Percentiles rank a stretch among this genome's conserved stretches.
These are phyloP conservation scores for Sesia apiformis DNA, from an alignment of 2,888 invertebrate genomes.

Conservation along the genomic window DNA sequence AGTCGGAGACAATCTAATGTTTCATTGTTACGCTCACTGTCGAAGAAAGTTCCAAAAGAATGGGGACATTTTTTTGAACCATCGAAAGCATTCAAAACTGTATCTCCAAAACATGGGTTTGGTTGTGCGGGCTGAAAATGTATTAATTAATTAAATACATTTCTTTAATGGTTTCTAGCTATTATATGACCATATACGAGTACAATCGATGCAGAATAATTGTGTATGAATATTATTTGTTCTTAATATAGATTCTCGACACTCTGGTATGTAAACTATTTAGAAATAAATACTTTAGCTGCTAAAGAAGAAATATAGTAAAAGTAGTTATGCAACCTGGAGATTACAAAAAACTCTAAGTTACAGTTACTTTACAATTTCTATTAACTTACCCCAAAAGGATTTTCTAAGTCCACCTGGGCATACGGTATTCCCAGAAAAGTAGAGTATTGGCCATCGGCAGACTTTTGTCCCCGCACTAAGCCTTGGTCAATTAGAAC, in stretches of 20 bases:
- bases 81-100: conserved; percentile 47
- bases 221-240: too few species aligned
- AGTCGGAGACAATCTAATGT: conserved; percentile 77
- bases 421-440: conserved; percentile 64
- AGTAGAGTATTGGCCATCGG: conserved; percentile 46
- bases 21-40: conserved; percentile 15
- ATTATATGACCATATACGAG: too few species aligned
- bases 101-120: conserved; percentile 34
- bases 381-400: conserved; percentile 68
- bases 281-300: too few species aligned
- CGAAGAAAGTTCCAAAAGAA: conserved; percentile 1
- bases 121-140: conserved; percentile 38
- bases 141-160: too few species aligned
- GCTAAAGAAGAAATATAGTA: too few species aligned
- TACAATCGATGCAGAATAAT: too few species aligned
- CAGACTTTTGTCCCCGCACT: conserved; percentile 45
- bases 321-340: too few species aligned
- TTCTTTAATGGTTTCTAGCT: too few species aligned
- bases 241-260: too few species aligned
- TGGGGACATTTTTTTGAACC: conserved; percentile 49
- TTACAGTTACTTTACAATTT: neutral
- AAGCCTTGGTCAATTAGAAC: conserved; percentile 53
- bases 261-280: too few species aligned
- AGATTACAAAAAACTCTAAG: too few species aligned
- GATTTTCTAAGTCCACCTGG: conserved; percentile 40